Conservation (phyloP, 2,113 vertebrate species). For the Elgaria multicarinata region DNA sequence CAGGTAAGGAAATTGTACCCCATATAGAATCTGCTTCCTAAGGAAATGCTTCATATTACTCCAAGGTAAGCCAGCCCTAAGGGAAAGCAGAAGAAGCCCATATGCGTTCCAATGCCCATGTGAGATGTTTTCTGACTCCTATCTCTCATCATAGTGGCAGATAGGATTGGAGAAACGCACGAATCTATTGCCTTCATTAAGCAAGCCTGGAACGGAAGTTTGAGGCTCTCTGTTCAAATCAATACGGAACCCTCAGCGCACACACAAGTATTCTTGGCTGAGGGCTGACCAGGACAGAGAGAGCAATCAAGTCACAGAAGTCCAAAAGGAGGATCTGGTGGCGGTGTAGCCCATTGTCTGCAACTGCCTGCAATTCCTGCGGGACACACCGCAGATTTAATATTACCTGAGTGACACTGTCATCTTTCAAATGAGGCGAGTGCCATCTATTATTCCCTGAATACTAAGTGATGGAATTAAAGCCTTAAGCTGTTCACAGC, state of each 20-base stretch:
- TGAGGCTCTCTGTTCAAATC: background rate
- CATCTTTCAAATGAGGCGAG: background rate
- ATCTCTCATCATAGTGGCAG: background rate
- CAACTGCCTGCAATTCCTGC: background rate
- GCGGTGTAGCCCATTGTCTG: background rate
- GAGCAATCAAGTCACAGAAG: background rate
- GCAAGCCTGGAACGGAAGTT: background rate
- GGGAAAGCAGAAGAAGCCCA: too few relatives aligned
- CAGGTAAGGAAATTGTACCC: too few relatives aligned
- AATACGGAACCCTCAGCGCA: background rate
- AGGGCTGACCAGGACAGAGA: background rate
- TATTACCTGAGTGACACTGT: too few relatives aligned
- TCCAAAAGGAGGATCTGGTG: background rate
- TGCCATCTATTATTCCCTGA: background rate
- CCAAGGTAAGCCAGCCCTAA: background rate
- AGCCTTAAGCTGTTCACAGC: background rate
- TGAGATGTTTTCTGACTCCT: background rate
- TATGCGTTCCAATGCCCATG: background rate
- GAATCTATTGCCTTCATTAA: background rate
- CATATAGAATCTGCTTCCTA: background rate
- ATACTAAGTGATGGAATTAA: background rate
- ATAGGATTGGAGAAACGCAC: too few relatives aligned
- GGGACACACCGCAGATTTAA: background rate
- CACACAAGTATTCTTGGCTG: background rate
- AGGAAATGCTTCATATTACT: background rate